Base-by-base conservation (phyloP, 2,797 vertebrate species). In the Sardinella longiceps region DNA sequence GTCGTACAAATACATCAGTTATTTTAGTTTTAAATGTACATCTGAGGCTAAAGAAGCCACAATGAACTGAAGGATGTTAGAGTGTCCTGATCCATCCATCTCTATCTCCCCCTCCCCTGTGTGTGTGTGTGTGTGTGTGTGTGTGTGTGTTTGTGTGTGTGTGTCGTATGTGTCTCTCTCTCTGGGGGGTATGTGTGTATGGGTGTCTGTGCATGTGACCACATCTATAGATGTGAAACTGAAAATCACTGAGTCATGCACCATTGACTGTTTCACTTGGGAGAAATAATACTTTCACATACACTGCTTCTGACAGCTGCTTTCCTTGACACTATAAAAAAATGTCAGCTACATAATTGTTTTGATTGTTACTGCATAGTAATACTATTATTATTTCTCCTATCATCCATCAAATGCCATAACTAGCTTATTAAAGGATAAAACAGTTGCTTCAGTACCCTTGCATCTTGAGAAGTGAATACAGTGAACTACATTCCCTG, bases 191-290 rank as follows among this genome's bases (percentile, higher is more conserved):
- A 25, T 63, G 58, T 63, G 6, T n/a, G 20, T 25, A 15, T 58
- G 56, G n/a, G 56, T 58, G 6, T n/a, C 4, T 25, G 20, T 58
- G 56, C 25, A n/a, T 58, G 58, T 63, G 60, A 66, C 60, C 28
- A 33, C 28, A 66, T 28, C 28, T 66, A 15, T 66, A 63, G n/a
- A 23, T 28, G 10, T 63, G n/a, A 25, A 63, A 63, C 58, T 63
- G 58, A 63, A 63, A 63, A 12, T n/a, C 58, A 63, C n/a, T 63
- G 58, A 63, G 58, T 63, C 58, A 63, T 63, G 58, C n/a, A 25
- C 23, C 56, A 60, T 25, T 63, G 58, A 11, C 7, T 25, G 7
- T 63, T 63, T 63, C n/a, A 63, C 25, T 2, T 66, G 60, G 12
- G 56, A 6, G 0, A n/a, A 60, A 60, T 7, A 66, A 30, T 0